Conservation (phyloP, 2,888 invertebrate genomes). For the Drosophila acutilabella region DNA sequence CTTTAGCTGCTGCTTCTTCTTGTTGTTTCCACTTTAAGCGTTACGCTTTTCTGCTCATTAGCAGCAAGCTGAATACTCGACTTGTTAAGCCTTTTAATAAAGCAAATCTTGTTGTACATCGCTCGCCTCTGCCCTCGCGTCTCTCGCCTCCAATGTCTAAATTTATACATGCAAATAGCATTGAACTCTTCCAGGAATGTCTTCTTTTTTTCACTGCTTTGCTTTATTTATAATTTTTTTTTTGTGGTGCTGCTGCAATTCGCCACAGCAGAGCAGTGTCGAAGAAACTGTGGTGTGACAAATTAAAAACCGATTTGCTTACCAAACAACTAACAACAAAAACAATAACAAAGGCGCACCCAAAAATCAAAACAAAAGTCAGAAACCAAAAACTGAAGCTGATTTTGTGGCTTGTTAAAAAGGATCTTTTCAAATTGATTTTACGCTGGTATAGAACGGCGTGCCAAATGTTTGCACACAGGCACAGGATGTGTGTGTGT, state of each 20-base stretch:
- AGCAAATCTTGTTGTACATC: constrained; percentile 48
- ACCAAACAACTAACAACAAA: constrained; percentile 37
- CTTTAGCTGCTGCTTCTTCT: constrained; percentile 17
- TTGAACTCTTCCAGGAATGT: constrained; percentile 73
- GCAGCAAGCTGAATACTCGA: constrained; percentile 58
- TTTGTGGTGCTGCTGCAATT: constrained; percentile 35
- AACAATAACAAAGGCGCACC: constrained; percentile 49
- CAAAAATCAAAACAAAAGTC: constrained; percentile 66
- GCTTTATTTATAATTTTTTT: not conserved
- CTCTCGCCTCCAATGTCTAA: not conserved
- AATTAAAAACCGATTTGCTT: constrained; percentile 69
- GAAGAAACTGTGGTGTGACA: constrained; percentile 65
- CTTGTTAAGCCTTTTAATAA: constrained; percentile 70
- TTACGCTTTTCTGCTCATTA: constrained; percentile 82
- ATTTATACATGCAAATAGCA: constrained; percentile 60
- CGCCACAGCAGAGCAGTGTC: constrained; percentile 46
- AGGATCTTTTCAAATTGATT: constrained; percentile 76
- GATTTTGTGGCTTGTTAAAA: constrained; percentile 70
- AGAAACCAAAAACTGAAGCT: constrained; percentile 43
- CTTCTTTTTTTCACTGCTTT: constrained; percentile 1
- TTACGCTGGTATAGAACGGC: constrained; percentile 69
- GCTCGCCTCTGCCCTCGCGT: no score
- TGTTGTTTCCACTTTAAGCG: constrained; percentile 46
- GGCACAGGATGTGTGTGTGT: constrained; percentile 26
- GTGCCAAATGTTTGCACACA: constrained; percentile 65